Evolutionary conservation across 2,113 vertebrate species (phyloP).

Genomic region (Chrysemys picta): DNA sequence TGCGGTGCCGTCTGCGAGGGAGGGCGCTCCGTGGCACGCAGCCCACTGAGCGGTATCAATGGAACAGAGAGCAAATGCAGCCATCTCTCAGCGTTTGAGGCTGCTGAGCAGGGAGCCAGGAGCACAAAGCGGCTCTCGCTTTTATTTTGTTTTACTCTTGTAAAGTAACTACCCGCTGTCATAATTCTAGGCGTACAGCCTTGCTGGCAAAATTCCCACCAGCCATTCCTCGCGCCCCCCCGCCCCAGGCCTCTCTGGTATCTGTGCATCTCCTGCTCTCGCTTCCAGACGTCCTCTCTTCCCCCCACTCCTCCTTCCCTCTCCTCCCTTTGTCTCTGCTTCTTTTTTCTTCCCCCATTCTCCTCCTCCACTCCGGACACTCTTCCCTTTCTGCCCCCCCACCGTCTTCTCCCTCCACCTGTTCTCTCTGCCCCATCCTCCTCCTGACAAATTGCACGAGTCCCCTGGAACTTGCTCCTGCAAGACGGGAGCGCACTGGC

Average conservation of each 20-base stretch:
- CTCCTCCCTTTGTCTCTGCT: neutral
- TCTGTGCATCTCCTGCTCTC: neutral
- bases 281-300: neutral
- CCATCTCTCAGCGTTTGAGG: conserved; percentile 23
- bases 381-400: neutral
- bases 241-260: neutral
- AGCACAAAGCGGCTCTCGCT: conserved; percentile 22
- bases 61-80: neutral
- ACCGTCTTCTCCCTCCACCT: neutral
- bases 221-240: neutral
- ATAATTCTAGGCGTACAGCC: conserved; percentile 39
- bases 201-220: conserved; percentile 13
- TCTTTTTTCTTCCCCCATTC: neutral
- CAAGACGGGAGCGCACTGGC: neutral
- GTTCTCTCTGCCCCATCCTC: neutral
- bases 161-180: neutral
- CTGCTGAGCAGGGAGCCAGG: conserved; percentile 18
- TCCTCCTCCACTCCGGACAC: neutral
- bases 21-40: neutral
- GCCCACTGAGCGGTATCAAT: neutral
- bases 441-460: neutral
- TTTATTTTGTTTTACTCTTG: conserved; percentile 56
- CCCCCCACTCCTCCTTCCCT: neutral
- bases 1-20: neutral
- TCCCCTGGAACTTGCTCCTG: accelerated